Evolutionary conservation across 2,888 invertebrate genomes (phyloP), one percentile per base, ranked within the genome.

Genomic region (Fragum whitleyi): DNA sequence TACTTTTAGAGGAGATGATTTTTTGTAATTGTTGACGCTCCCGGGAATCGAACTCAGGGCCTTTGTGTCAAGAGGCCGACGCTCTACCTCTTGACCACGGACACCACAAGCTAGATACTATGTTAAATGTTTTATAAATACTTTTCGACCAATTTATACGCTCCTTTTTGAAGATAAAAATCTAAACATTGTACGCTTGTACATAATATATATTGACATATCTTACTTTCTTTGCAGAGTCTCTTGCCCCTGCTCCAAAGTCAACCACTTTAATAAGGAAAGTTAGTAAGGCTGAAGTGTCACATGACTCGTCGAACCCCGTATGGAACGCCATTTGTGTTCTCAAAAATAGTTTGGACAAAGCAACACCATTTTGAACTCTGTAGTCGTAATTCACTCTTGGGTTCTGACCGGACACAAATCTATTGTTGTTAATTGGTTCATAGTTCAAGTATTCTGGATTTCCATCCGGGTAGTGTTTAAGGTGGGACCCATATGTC

Each of bases 321-420:
- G 76, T 79, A 39, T 81, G 81, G 36, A 76, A 73, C 0, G 81
- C 68, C 84, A 84, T 84, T 21, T 53, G 32, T 21, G 84, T 73
- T 11, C 32, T 16, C 23, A 84, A 14, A 28, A 84, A 81, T 26
- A 84, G 65, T 39, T 84, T 84, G 19, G 80, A 73, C 1, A 84
- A 51, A 36, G 81, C 84, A 23, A 84, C 78, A 19, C 42, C 69
- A 71, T 67, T 62, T 11, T 11, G 32, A 19, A 84, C 74, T 2
- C 29, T 71, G 61, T 77, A 84, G 55, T 84, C 72, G 71, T 61
- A 81, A 6, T 23, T 55, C 21, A n/a, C 21, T 3, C 19, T 0
- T 9, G 23, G 6, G 6, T 23, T 39, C 32, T 36, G 32, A 36
- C 32, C 32, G 5, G 5, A 6, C 21, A 6, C 39, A 14, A 47